phyloP scores from a whole-genome alignment of 1,140 invertebrate species.

The Bathynomus jamesi region DNA sequence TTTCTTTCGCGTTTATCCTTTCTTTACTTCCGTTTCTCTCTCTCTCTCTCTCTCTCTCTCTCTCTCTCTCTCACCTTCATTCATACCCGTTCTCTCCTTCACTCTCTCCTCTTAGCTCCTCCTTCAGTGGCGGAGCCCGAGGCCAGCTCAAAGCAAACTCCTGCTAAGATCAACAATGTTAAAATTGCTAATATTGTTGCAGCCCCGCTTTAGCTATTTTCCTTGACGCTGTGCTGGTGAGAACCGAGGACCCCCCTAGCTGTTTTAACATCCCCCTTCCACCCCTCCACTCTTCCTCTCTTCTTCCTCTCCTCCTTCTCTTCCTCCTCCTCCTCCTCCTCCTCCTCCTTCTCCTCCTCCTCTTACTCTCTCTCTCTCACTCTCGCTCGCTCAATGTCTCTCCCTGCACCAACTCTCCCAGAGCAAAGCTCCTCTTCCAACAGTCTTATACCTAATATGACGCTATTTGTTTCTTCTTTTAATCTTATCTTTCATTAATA shows the following conservation, averaged over 20 bases:
- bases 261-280: neutral
- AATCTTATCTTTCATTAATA: neutral
- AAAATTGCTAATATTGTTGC: constrained; percentile 34
- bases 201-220: constrained; percentile 21
- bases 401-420: too few species aligned
- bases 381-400: too few species aligned
- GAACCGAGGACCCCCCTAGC: constrained; percentile 1
- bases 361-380: too few species aligned
- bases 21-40: neutral
- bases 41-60: neutral
- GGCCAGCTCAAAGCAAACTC: constrained; percentile 20
- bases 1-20: neutral
- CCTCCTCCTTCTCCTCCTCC: too few species aligned
- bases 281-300: neutral
- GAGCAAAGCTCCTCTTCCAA: too few species aligned
- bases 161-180: constrained; percentile 33
- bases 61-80: neutral
- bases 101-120: neutral
- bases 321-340: too few species aligned
- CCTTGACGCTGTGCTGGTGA: constrained; percentile 23
- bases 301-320: neutral
- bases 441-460: too few species aligned
- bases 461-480: neutral
- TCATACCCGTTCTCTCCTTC: neutral
- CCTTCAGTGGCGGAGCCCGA: neutral